Percentiles rank a stretch among this genome's conserved stretches.
Evolutionary conservation across 2,113 vertebrate genomes (phyloP).

Genomic region (Pterocles burchelli): DNA sequence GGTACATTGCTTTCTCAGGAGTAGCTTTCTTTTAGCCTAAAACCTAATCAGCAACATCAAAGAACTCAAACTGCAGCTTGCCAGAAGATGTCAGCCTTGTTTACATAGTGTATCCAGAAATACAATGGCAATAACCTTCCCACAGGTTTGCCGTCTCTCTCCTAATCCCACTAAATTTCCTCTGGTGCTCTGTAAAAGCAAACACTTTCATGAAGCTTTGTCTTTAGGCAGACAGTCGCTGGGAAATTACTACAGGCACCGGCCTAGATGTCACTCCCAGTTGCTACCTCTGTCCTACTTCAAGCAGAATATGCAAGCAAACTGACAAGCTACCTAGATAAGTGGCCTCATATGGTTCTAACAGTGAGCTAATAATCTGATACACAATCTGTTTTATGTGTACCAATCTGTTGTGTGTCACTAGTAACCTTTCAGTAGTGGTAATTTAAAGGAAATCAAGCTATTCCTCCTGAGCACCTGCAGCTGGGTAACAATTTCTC

Average conservation of each 20-base stretch:
- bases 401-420: not conserved
- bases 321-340: not conserved
- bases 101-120: not conserved
- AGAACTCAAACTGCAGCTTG: not conserved
- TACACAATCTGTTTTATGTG: not conserved
- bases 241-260: slow-evolving; percentile 25
- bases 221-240: slow-evolving; percentile 41
- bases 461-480: not conserved
- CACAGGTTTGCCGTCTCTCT: not conserved
- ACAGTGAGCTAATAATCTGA: slow-evolving; percentile 30
- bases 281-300: not conserved
- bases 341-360: not conserved
- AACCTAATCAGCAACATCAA: not conserved
- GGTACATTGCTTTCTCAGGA: not conserved
- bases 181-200: slow-evolving; percentile 39
- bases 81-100: slow-evolving; percentile 78
- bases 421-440: not conserved
- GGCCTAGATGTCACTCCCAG: not conserved
- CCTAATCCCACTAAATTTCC: slow-evolving; percentile 32
- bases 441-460: not conserved
- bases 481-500: not conserved
- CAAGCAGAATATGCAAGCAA: not conserved
- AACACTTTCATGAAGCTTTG: slow-evolving; percentile 29
- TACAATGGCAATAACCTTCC: not conserved
- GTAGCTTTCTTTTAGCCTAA: not conserved